Percentiles rank a stretch among this genome's conserved stretches.
These are phyloP conservation scores for Columba janthina DNA, from an alignment of 2,113 vertebrate genomes.

Conservation along the genomic window DNA sequence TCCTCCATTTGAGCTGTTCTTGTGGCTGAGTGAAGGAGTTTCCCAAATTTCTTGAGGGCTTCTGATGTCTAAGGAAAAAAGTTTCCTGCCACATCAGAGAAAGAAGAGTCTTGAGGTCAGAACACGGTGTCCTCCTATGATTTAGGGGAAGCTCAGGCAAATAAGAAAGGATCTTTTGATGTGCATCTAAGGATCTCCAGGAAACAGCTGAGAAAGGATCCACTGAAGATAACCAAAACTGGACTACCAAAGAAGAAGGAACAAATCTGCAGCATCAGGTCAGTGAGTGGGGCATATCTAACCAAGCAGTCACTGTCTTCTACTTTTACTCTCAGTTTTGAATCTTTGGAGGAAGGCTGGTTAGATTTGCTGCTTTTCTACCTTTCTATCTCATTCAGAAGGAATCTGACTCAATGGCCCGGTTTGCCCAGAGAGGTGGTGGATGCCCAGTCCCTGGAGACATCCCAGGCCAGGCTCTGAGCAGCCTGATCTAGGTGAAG, in stretches of 20 bases:
- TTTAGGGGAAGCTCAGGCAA: not conserved
- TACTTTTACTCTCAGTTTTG: not conserved
- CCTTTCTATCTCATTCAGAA: not conserved
- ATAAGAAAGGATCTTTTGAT: not conserved
- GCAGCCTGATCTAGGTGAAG: too few relatives aligned
- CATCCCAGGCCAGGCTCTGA: too few relatives aligned
- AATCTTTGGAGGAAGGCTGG: not conserved
- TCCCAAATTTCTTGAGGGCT: not conserved
- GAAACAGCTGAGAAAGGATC: not conserved
- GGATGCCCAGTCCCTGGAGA: too few relatives aligned
- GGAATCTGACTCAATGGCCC: not conserved
- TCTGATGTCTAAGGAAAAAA: not conserved
- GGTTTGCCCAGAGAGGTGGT: too few relatives aligned
- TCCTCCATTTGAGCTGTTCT: not conserved
- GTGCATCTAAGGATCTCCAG: not conserved
- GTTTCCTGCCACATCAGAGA: not conserved
- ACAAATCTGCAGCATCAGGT: not conserved
- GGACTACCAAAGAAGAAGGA: not conserved
- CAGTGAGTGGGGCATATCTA: not conserved
- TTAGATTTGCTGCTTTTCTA: not conserved
- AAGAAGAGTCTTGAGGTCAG: not conserved
- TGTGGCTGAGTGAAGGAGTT: not conserved
- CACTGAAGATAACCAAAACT: not conserved
- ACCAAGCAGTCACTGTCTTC: not conserved
- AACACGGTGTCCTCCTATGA: not conserved